These are phyloP conservation scores for Aphelenchoides avenae DNA, from an alignment of 1,140 invertebrate species.

Conservation along the genomic window DNA sequence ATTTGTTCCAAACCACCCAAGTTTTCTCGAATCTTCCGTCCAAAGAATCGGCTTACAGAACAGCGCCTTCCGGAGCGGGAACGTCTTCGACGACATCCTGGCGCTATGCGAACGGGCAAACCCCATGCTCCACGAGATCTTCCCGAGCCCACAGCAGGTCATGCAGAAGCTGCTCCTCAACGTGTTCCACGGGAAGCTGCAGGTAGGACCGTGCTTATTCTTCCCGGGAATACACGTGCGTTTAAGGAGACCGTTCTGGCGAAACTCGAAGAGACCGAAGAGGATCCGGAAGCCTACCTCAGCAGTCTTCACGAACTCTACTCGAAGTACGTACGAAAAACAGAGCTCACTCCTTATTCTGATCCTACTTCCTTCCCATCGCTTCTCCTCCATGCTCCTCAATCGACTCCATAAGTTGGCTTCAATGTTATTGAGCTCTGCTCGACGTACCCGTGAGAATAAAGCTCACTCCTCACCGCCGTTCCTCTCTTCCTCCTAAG, in stretches of 20 bases:
- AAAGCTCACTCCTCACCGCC: no score
- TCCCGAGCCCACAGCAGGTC: conserved; percentile 90
- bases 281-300: conserved; percentile 80
- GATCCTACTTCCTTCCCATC: no score
- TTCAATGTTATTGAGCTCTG: no score
- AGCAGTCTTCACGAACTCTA: conserved; percentile 82
- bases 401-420: no score
- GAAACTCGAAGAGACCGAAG: conserved; percentile 68
- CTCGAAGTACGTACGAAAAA: conserved; percentile 66
- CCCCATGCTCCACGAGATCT: conserved; percentile 82
- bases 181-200: conserved; percentile 86
- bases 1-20: no score
- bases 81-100: conserved; percentile 84
- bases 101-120: conserved; percentile 84
- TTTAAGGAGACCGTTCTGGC: conserved; percentile 74
- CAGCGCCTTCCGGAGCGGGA: conserved; percentile 70
- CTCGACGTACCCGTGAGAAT: no score
- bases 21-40: no score
- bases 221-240: not conserved
- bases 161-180: conserved; percentile 96
- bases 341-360: conserved; percentile 17
- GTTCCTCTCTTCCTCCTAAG: no score
- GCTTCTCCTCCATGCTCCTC: no score
- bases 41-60: no score
- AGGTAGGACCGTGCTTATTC: conserved; percentile 62